Base-by-base conservation (phyloP, 30 jellyfish, hydroid and myxozoan genomes). In the Aurelia sp. region DNA sequence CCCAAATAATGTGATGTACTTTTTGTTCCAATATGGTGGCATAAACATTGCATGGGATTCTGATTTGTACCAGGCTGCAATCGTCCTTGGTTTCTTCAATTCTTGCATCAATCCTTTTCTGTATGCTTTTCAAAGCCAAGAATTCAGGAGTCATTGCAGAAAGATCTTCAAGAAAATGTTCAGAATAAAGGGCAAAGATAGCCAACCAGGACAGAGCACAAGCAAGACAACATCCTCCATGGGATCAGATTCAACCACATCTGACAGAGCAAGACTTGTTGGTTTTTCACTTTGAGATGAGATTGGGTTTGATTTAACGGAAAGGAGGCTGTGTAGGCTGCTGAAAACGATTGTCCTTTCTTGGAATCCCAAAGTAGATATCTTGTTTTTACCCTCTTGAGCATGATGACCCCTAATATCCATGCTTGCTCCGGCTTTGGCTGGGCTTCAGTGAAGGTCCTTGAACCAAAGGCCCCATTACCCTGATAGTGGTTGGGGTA, bases 101-200 rank as follows among this genome's bases (percentile, higher is more conserved):
- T 73, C 96, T n/a, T 93, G 97, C 57, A 51, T 93, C 22, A 93
- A 93, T 73, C 98, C 98, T 0, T 11, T 93, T 31, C 73, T 93
- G 70, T 93, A 93, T 60, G 88, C 96, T 13, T 79, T 87, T 63
- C 90, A 77, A 65, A 87, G 97, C 85, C 59, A 87, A 48, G 90
- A 82, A 4, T 93, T 93, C 81, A 70, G 97, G 17, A 20, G 50
- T 4, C 71, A 79, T 60, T 88, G 96, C 89, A 67, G 20, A 22
- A 37, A 70, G 33, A 73, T 75, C 40, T 44, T 73, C 16, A 71
- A 20, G 19, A 82, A 70, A 65, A 27, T 57, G 79, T 71, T 65
- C 66, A 27, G 40, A 19, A 73, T 11, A 47, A 37, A 37, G 41
- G 74, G 41, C 0, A 18, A 17, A 4, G 18, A 6, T 21, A 21